These are phyloP conservation scores for Dendroctonus valens DNA, from an alignment of 1,140 invertebrate genomes.

Conservation along the genomic window DNA sequence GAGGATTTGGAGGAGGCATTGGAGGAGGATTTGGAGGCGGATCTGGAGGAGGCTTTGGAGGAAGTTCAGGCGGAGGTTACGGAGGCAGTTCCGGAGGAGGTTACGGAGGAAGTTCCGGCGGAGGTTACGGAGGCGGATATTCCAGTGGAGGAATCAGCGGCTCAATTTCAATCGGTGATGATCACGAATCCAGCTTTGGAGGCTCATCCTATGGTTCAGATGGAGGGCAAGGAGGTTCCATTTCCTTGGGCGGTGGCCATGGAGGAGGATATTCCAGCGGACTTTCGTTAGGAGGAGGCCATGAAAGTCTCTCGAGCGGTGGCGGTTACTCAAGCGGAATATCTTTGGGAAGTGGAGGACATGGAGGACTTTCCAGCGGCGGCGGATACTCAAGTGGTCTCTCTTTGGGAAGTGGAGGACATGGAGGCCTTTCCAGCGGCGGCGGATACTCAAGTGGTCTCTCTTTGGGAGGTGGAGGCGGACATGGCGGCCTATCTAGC, in stretches of 20 bases:
- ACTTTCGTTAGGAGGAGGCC: slow-evolving; percentile 3
- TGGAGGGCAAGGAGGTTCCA: background rate
- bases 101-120: slow-evolving; percentile 26
- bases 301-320: background rate
- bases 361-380: slow-evolving; percentile 1
- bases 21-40: slow-evolving; percentile 24
- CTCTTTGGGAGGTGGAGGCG: background rate
- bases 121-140: slow-evolving; percentile 15
- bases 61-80: slow-evolving; percentile 29
- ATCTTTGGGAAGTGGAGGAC: slow-evolving; percentile 14
- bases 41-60: slow-evolving; percentile 33
- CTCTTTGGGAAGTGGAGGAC: slow-evolving; percentile 1
- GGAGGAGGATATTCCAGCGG: slow-evolving; percentile 4
- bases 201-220: background rate
- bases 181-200: slow-evolving; percentile 1
- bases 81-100: slow-evolving; percentile 34
- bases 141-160: slow-evolving; percentile 15
- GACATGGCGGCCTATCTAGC: too few species aligned
- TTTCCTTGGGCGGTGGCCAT: background rate
- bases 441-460: too few species aligned
- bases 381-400: background rate
- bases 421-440: too few species aligned
- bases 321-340: background rate
- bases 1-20: slow-evolving; percentile 23
- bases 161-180: slow-evolving; percentile 15